Evolutionary conservation across 2,113 vertebrate genomes (phyloP), one percentile per base, ranked within the genome.

Genomic region (Macquaria ambigua): DNA sequence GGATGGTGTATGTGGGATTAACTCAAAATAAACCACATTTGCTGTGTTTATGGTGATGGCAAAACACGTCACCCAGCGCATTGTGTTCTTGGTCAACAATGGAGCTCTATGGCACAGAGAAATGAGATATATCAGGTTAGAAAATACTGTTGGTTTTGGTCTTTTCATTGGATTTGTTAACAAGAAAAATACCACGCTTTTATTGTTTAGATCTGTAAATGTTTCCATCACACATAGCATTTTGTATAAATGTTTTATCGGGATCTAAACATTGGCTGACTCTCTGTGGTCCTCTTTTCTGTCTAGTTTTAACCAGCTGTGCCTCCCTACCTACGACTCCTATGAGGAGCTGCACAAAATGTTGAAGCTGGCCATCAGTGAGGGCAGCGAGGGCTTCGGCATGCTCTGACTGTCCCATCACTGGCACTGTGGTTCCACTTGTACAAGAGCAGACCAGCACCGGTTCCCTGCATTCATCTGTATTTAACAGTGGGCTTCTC

Each of bases 291-390:
- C 21, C 34, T 21, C 8, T 67, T 73, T 46, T 67, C 41, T 80
- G 83, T 95, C 23, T 91, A 99, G 98, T 96, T 99, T 99, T 94
- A 99, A 99, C 97, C 98, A 99, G 97, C 96, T 99, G 96, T 99
- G 98, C 97, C 98, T 99, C 95, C 98, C 98, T 14, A 99, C 97
- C 4, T 99, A 99, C 14, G 98, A 99, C 95, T 99, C 98, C 46
- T 99, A 99, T 37, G 98, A 99, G 95, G 98, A 99, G 92, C 96
- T 99, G 90, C 98, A 99, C 96, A 97, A 97, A 94, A 97, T 99
- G 97, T 95, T 99, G 91, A 98, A 99, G 92, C 95, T 99, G 95
- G 98, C 98, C 95, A 99, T 99, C 96, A 99, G 97, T 0, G 98
- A 99, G 93, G 98, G 98, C 85, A 99, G 98, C 21, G 98, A 99